Base-by-base conservation (phyloP, 1,140 invertebrate species). In the Neodiprion lecontei region DNA sequence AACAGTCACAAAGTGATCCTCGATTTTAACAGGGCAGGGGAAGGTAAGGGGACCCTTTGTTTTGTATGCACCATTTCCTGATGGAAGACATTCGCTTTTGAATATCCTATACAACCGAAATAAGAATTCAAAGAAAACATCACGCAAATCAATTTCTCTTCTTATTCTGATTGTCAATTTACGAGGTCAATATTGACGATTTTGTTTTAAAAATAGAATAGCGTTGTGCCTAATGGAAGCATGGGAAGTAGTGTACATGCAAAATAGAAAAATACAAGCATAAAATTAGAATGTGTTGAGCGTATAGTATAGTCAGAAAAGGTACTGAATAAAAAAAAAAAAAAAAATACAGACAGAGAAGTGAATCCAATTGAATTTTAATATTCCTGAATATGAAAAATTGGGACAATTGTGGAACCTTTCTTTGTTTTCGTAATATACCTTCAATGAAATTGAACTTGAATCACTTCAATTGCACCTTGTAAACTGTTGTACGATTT, bases 141-240 rank as follows among this genome's bases (percentile, higher is more conserved):
- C 28, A 40, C 28, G 5, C 28, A 40, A 40, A 40, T 40, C 28
- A 40, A 40, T 40, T 40, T 40, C 28, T 40, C 28, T 40, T 40
- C 28, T 40, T 40, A 40, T 40, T 40, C 28, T 40, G 28, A 40
- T 61, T 61, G 53, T 12, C 11, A 61, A 61, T n/a, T 61, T 61
- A 2, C 53, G 53, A 61, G 9, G n/a, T 14, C 53, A 61, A 61
- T 40, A 40, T 40, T 40, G 28, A 61, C 9, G 28, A 61, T 61
- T 61, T 14, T 17, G 4, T 61, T 61, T 61, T 17, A 61, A 61
- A 61, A 61, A 61, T 17, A 61, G 9, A 61, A 61, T 61, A 5
- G 11, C 53, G 67, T 75, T 72, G 74, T 75, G 74, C 74, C 65
- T 72, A 68, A 72, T 75, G 74, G 68, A 75, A 68, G 66, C 10